These are phyloP conservation scores for Eustalomyia histrio DNA, from an alignment of 2,888 invertebrate species.

Conservation along the genomic window DNA sequence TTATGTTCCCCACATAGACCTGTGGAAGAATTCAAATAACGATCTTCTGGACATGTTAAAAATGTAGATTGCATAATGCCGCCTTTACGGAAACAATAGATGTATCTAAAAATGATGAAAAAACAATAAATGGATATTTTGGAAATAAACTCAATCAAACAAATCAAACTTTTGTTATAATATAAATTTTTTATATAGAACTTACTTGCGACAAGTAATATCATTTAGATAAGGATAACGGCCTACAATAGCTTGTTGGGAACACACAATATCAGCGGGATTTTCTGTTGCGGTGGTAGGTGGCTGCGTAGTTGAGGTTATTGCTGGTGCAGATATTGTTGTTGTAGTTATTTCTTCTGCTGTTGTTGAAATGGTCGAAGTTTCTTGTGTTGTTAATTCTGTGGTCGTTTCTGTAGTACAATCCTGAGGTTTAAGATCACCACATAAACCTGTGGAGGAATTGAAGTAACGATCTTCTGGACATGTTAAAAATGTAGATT, in stretches of 20 bases:
- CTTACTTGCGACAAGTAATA: conserved; percentile 70
- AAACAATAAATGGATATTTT: background rate
- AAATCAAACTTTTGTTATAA: no score
- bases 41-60: conserved; percentile 49
- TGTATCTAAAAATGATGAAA: conserved; percentile 66
- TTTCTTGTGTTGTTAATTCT: no score
- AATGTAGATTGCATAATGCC: conserved; percentile 52
- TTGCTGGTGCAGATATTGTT: conserved; percentile 20
- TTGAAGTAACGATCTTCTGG: no score
- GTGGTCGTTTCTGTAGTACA: no score
- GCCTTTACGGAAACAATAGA: conserved; percentile 65
- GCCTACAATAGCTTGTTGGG: conserved; percentile 56
- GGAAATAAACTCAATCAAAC: no score
- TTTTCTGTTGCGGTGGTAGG: conserved; percentile 31
- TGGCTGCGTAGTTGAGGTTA: background rate
- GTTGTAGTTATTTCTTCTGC: background rate
- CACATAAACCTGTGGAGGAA: no score
- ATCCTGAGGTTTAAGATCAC: no score
- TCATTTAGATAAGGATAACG: conserved; percentile 69
- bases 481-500: no score
- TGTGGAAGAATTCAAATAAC: conserved; percentile 54
- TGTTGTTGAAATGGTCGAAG: no score
- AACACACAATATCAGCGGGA: conserved; percentile 36
- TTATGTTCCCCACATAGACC: conserved; percentile 25
- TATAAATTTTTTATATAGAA: background rate